Evolutionary conservation across 1,140 invertebrate genomes (phyloP).

Genomic region (Maniola jurtina): DNA sequence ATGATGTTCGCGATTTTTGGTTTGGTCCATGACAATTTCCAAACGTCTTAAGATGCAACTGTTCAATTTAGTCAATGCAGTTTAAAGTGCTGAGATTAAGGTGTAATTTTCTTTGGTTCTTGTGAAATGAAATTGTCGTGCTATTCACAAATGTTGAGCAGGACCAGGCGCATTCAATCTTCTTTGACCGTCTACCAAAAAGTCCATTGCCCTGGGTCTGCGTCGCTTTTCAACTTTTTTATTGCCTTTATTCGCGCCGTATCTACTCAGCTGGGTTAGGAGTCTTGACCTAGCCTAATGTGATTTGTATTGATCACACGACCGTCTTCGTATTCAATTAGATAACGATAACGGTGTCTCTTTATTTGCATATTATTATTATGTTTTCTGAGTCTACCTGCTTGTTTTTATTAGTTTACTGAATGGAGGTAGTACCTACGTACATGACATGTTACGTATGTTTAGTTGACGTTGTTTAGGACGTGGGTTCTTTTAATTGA

Average conservation of each 20-base stretch:
- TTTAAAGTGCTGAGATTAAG: constrained; percentile 18
- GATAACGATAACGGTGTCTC: constrained; percentile 19
- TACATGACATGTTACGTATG: too few species aligned
- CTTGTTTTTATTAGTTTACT: too few species aligned
- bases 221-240: constrained; percentile 50
- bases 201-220: constrained; percentile 65
- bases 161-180: constrained; percentile 52
- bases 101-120: constrained; percentile 30
- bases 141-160: constrained; percentile 47
- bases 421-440: too few species aligned
- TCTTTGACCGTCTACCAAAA: constrained; percentile 69
- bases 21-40: neutral
- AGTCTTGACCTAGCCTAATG: constrained; percentile 73
- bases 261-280: constrained; percentile 69
- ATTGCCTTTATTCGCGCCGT: constrained; percentile 51
- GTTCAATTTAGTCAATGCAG: neutral
- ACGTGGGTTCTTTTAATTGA: too few species aligned
- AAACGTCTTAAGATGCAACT: constrained; percentile 19
- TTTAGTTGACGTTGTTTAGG: too few species aligned
- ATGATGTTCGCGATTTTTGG: constrained; percentile 19
- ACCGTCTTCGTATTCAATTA: constrained; percentile 31
- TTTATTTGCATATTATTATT: constrained; percentile 1
- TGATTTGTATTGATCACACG: constrained; percentile 56
- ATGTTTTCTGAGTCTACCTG: too few species aligned
- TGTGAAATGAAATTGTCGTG: constrained; percentile 48